Base-by-base conservation (phyloP, 2,797 vertebrate species). In the Squalus acanthias region DNA sequence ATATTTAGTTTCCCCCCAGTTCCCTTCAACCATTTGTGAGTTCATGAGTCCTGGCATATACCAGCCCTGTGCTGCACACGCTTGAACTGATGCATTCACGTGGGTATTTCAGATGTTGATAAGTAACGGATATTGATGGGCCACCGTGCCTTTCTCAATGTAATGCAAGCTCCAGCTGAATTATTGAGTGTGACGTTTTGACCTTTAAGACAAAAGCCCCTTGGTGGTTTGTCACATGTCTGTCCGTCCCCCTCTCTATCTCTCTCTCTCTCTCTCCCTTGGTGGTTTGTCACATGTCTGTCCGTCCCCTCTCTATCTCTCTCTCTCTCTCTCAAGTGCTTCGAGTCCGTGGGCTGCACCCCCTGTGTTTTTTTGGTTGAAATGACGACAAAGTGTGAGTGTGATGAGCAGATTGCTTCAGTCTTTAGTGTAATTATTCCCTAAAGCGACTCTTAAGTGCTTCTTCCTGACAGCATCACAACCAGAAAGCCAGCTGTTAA, bases 381-480 rank as follows among this genome's bases (percentile, higher is more conserved):
- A 17, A 92, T 3, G 60, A 33, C n/a, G 96, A 96, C 39, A 96
- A 96, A 97, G 97, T 96, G 97, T 96, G 97, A 97, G 97, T 96
- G 96, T 96, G 97, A 97, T 70, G 60, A 97, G 97, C 97, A 97
- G 97, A 97, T 97, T 97, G 97, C 96, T 96, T 96, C 97, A 96
- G 97, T 96, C 95, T 96, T 97, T 96, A 96, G 46, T 76, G 96
- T 97, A 97, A 97, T 97, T 97, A 97, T 97, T 97, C 97, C 97
- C 97, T 97, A 97, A 96, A 97, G 97, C 97, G 96, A 97, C 96
- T 87, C 50, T 97, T 96, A 97, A 97, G 96, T 8, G 96, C 96
- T 97, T 97, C 94, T 95, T 65, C 12, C 46, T 95, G 94, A 72
- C 26, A 70, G 24, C 46, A 70, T 95, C 50, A 46, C 15, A 70